Conservation (phyloP, 2,888 invertebrate species). For the Atethmia centrago region DNA sequence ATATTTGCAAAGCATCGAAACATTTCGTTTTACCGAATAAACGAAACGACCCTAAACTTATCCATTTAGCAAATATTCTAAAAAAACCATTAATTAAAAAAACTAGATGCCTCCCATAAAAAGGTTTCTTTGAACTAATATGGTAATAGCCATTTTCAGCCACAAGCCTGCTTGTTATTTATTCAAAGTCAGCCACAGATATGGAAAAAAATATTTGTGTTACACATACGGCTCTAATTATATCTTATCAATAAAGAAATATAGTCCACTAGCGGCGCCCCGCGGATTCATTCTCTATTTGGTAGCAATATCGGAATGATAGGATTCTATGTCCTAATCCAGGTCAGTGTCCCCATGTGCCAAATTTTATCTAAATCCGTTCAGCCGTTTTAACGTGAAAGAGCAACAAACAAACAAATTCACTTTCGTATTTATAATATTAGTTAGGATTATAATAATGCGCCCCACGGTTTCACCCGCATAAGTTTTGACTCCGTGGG, state of each 20-base stretch:
- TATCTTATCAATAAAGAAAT: conserved; percentile 33
- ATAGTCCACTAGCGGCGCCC: background rate
- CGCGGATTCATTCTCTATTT: too few relatives aligned
- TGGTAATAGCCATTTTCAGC: conserved; percentile 44
- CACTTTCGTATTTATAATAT: too few relatives aligned
- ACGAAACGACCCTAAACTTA: background rate
- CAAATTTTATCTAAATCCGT: too few relatives aligned
- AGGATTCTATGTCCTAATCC: too few relatives aligned
- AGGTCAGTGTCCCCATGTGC: too few relatives aligned
- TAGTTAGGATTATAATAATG: background rate
- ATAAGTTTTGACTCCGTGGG: too few relatives aligned
- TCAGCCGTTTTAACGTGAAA: too few relatives aligned
- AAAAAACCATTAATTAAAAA: background rate
- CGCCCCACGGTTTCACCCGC: too few relatives aligned
- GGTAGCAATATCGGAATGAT: too few relatives aligned
- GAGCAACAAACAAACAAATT: too few relatives aligned
- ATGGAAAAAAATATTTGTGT: conserved; percentile 55
- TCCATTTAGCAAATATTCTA: background rate
- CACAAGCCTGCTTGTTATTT: conserved; percentile 16
- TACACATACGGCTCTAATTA: conserved; percentile 8
- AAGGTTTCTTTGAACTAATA: conserved; percentile 9
- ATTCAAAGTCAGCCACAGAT: conserved; percentile 46
- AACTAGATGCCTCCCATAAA: conserved; percentile 16
- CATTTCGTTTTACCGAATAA: too few relatives aligned
- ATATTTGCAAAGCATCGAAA: background rate